Evolutionary conservation across 2,113 vertebrate genomes (phyloP), one percentile per base, ranked within the genome.

Genomic region (Gallinago media): DNA sequence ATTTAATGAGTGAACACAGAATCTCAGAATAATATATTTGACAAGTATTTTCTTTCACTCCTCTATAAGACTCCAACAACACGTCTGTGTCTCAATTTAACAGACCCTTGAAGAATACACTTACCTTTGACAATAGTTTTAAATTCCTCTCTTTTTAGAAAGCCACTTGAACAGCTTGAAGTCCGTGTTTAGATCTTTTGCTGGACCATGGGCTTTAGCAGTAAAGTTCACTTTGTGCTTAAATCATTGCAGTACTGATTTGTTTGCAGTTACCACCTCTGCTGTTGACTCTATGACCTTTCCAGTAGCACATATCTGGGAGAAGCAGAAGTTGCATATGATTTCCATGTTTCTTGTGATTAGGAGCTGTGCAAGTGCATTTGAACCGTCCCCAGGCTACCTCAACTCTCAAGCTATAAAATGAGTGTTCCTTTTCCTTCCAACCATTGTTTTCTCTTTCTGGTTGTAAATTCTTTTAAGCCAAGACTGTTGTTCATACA

Each of bases 1-100:
- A 91, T 79, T 62, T 91, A 92, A 96, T 92, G 80, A 91, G 58
- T 66, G 93, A 93, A 68, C 62, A 80, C 63, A 88, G 75, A 93
- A 92, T 84, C 73, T 86, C 26, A 65, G 83, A 84, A 92, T 89
- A 83, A 94, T 78, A 13, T 44, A 76, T 85, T 61, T 92, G 92
- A 75, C 74, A 91, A 71, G 52, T 72, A 44, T 84, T 88, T 94
- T 79, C 70, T 81, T 84, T 84, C 83, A 49, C 11, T 92, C 26
- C 44, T 84, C 52, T 59, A 8, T 90, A 89, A 90, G 49, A 80
- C 32, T 80, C 47, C 27, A 63, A 26, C 50, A 80, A 42, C n/a
- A 56, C 34, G 26, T 38, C 40, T 49, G 27, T 38, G 75, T 59
- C 52, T 85, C 68, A 21, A 2, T 70, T 84, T 52, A 85, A 86